phyloP scores from a whole-genome alignment of 2,888 invertebrate genomes.

The Leucoma salicis region DNA sequence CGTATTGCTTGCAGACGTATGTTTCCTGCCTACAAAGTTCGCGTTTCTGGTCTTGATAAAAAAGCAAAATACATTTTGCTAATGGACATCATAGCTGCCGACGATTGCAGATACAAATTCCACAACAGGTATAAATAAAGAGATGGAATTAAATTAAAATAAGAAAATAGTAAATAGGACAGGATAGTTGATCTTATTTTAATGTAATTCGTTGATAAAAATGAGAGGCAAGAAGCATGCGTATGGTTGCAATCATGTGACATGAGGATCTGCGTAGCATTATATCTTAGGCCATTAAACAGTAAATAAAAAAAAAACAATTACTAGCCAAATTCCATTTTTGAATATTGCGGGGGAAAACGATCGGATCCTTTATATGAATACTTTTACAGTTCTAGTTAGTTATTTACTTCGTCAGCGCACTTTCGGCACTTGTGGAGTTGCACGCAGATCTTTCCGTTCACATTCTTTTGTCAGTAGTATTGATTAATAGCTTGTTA shows the following conservation, averaged over 20 bases:
- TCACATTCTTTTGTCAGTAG: slow-evolving; percentile 56
- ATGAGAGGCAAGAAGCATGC: slow-evolving; percentile 86
- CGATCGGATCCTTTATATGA: slow-evolving; percentile 16
- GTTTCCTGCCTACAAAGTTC: slow-evolving; percentile 98
- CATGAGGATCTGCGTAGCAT: slow-evolving; percentile 63
- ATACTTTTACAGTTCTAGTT: slow-evolving; percentile 1
- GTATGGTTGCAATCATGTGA: slow-evolving; percentile 58
- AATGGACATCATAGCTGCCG: slow-evolving; percentile 98
- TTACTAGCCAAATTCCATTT: too few species aligned
- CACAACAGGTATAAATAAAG: slow-evolving; percentile 90
- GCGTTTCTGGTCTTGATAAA: slow-evolving; percentile 97
- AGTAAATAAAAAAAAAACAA: too few species aligned
- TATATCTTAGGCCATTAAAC: slow-evolving; percentile 5
- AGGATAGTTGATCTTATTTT: slow-evolving; percentile 69
- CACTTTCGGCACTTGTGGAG: slow-evolving; percentile 31
- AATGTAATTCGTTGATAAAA: slow-evolving; percentile 69
- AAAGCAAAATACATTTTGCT: slow-evolving; percentile 98
- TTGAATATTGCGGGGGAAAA: slow-evolving; percentile 16
- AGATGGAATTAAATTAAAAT: slow-evolving; percentile 76
- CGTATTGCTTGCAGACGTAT: slow-evolving; percentile 93
- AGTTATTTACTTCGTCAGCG: slow-evolving; percentile 13
- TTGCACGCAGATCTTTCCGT: slow-evolving; percentile 72
- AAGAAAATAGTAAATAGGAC: slow-evolving; percentile 56
- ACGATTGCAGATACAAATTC: slow-evolving; percentile 97
- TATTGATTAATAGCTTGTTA: slow-evolving; percentile 41